These are phyloP conservation scores for Drosophila aldrichi DNA, from an alignment of 2,888 invertebrate species.

Conservation along the genomic window DNA sequence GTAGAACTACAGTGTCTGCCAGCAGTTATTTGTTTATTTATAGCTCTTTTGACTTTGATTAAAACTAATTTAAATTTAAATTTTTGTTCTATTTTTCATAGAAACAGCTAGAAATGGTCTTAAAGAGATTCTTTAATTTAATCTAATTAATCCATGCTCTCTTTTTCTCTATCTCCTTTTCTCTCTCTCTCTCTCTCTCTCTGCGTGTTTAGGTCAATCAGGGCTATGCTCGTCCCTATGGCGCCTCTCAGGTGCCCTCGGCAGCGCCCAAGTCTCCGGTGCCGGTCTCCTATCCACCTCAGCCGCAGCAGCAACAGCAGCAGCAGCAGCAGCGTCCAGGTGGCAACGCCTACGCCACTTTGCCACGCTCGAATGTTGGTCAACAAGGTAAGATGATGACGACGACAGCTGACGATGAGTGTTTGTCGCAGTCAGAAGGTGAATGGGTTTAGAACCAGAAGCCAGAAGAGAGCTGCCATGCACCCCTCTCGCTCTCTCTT, in stretches of 20 bases:
- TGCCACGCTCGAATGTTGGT: constrained; percentile 83
- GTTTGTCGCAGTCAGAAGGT: constrained; percentile 77
- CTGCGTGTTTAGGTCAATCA: constrained; percentile 79
- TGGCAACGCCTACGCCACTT: constrained; percentile 84
- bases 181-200: not conserved
- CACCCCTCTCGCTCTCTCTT: not conserved
- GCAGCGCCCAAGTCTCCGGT: constrained; percentile 84
- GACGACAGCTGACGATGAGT: constrained; percentile 74
- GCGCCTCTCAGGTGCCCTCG: constrained; percentile 70
- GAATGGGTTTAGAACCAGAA: constrained; percentile 76
- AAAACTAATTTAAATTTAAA: not conserved
- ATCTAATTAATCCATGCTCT: not conserved
- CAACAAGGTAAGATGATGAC: constrained; percentile 85
- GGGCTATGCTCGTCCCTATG: constrained; percentile 84
- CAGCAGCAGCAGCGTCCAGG: constrained; percentile 70
- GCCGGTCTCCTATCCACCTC: constrained; percentile 83
- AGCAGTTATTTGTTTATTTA: not conserved
- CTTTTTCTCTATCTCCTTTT: not conserved
- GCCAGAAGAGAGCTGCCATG: constrained; percentile 1
- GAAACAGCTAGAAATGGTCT: too few species aligned
- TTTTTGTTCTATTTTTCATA: not conserved
- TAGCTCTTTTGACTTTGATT: not conserved
- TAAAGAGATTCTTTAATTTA: not conserved
- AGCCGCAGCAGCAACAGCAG: constrained; percentile 66
- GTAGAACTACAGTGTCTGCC: not conserved